Conservation (phyloP, 2,113 vertebrate genomes). For the Pogonocichla stellata region DNA sequence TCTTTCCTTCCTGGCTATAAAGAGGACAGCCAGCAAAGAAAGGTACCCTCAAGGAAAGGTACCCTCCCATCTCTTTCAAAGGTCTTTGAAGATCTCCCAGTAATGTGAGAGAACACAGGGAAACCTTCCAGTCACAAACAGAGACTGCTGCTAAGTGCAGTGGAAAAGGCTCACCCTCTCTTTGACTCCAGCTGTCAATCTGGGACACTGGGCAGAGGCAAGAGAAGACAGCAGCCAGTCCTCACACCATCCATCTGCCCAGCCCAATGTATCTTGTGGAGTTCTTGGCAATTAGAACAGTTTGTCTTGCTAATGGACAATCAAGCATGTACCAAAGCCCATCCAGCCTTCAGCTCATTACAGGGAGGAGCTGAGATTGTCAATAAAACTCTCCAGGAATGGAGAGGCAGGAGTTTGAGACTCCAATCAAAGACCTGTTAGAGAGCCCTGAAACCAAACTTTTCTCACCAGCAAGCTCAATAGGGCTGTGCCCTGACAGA, state of each 20-base stretch:
- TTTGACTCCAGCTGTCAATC: background rate
- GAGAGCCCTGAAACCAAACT: background rate
- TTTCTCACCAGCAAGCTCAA: background rate
- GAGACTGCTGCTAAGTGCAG: background rate
- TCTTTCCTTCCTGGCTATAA: background rate
- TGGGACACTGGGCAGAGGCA: background rate
- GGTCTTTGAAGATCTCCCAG: background rate
- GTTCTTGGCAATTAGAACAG: background rate
- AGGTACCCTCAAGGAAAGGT: background rate
- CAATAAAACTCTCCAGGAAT: background rate
- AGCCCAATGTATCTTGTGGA: fast-evolving
- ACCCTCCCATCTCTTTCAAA: background rate
- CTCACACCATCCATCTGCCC: background rate
- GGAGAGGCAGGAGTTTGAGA: background rate
- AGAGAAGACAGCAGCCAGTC: background rate
- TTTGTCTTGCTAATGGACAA: background rate
- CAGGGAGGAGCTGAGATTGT: background rate
- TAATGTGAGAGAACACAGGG: background rate
- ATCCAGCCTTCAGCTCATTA: background rate
- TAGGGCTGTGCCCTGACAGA: background rate
- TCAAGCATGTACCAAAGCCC: background rate
- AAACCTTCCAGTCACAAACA: background rate
- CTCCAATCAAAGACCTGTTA: background rate
- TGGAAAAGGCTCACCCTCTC: background rate
- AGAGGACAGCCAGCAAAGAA: background rate